Percentiles rank a stretch among this genome's conserved stretches.
These are phyloP conservation scores for Holothuria leucospilota DNA, from an alignment of 53 echinoderm and acorn worm genomes.

Conservation along the genomic window DNA sequence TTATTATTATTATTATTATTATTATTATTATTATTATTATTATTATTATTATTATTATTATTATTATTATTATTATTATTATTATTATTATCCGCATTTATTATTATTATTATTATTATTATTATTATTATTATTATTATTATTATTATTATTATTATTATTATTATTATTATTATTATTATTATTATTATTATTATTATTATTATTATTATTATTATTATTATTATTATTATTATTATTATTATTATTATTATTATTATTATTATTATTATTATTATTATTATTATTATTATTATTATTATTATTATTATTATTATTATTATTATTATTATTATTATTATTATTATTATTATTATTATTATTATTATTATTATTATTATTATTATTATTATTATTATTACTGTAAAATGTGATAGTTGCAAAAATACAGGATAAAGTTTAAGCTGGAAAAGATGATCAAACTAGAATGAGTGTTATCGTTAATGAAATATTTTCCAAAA, in stretches of 20 bases:
- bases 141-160: background rate
- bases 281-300: no score
- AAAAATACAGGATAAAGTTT: no score
- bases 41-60: background rate
- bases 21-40: conserved; percentile 1
- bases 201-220: background rate
- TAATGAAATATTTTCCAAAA: no score
- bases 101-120: background rate
- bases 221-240: background rate
- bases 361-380: no score
- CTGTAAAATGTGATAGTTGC: no score
- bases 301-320: no score
- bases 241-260: conserved; percentile 1
- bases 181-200: background rate
- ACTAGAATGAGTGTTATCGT: no score
- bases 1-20: background rate
- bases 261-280: no score
- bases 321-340: no score
- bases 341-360: no score
- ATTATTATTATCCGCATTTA: background rate
- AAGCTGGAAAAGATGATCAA: no score
- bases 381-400: no score
- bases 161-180: background rate
- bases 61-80: background rate
- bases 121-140: background rate